Percentiles rank a stretch among this genome's conserved stretches.
These are phyloP conservation scores for Thereva nobilitata DNA, from an alignment of 2,888 invertebrate genomes.

Conservation along the genomic window DNA sequence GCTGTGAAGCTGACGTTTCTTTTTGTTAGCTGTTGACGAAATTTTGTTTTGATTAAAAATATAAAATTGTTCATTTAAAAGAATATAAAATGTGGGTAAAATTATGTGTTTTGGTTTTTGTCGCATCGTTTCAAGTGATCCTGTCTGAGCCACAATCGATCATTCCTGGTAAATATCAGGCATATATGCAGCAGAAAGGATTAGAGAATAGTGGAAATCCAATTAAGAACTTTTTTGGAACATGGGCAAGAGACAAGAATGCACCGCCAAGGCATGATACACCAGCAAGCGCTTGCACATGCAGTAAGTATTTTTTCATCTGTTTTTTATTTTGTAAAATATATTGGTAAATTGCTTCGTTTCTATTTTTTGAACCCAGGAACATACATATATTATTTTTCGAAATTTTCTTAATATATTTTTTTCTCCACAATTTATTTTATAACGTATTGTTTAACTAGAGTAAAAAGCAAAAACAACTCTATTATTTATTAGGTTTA, in stretches of 20 bases:
- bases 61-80: not conserved
- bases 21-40: not conserved
- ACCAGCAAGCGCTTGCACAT: slow-evolving; percentile 64
- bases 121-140: slow-evolving; percentile 18
- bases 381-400: too few relatives aligned
- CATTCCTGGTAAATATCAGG: slow-evolving; percentile 54
- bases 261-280: slow-evolving; percentile 64
- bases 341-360: not conserved
- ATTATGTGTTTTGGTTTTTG: slow-evolving; percentile 6
- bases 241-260: slow-evolving; percentile 64
- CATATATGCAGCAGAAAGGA: slow-evolving; percentile 47
- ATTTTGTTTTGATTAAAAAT: not conserved
- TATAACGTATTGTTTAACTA: too few relatives aligned
- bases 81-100: slow-evolving; percentile 22
- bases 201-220: slow-evolving; percentile 41
- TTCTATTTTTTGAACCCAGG: too few relatives aligned
- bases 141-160: slow-evolving; percentile 41
- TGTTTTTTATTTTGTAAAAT: not conserved
- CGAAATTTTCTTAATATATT: too few relatives aligned
- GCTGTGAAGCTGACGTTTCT: too few relatives aligned
- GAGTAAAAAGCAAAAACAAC: too few relatives aligned
- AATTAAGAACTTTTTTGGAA: slow-evolving; percentile 61
- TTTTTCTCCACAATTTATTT: too few relatives aligned
- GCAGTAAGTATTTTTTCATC: slow-evolving; percentile 62
- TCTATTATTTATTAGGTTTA: too few relatives aligned